Evolutionary conservation across 1,140 invertebrate species (phyloP), one percentile per base, ranked within the genome.

Genomic region (Solenopsis fugax): DNA sequence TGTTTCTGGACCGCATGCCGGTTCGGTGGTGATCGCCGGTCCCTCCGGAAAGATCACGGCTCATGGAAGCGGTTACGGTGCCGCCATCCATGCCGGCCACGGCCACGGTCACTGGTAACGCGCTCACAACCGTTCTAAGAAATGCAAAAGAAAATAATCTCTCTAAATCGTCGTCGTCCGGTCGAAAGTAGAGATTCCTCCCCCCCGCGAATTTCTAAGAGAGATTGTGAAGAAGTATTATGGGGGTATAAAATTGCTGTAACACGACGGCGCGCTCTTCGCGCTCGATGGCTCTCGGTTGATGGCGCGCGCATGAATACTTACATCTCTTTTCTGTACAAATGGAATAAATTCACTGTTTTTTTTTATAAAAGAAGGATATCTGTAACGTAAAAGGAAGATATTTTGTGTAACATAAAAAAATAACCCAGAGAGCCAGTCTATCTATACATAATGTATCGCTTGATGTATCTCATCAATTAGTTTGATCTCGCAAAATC

Each of bases 41-140:
- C 95, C 95, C 52, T 94, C 94, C 12, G 95, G 94, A 24, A 95
- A 94, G 75, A 95, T 95, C 76, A 94, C 94, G 0, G 92, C 95
- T 67, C 94, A 95, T 58, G 94, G 95, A 13, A 93, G 93, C 41
- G 95, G 94, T 21, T 92, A 94, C 76, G 94, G 95, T 6, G 93
- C 89, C 2, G 93, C 86, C 4, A 92, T 95, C 21, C 92, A 93
- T 50, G 90, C 94, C 18, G 93, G 92, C 41, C 93, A 95, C 86
- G 93, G 93, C 24, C 93, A 95, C 81, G 93, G 92, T 41, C 93
- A 95, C 67, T 93, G 89, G 82, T 94, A 93, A 87, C 48, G 48
- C 41, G 52, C 9, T 12, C 9, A 12, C 50, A 37, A 62, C 56
- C 21, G 21, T 81, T 81, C 78, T 73, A 24, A 41, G 13, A 75